Conservation (phyloP, 2,888 invertebrate genomes). For the Cepaea hortensis region DNA sequence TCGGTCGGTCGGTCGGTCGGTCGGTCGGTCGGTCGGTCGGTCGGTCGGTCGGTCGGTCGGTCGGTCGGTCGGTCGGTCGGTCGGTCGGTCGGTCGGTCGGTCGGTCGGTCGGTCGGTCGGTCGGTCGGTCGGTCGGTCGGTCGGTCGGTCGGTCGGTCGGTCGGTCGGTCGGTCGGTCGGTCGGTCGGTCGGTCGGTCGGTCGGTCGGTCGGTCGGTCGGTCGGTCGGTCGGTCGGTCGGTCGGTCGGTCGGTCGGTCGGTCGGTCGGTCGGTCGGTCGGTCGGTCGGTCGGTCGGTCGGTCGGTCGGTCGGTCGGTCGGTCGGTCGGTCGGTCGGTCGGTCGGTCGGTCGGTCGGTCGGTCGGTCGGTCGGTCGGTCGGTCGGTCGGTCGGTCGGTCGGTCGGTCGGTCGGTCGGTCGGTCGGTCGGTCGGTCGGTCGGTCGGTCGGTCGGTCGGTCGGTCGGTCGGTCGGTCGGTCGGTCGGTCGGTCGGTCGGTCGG, state of each 20-base stretch:
- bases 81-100: too few species aligned
- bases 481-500: constrained; percentile 8
- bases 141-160: too few species aligned
- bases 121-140: too few species aligned
- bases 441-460: not conserved
- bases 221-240: constrained; percentile 7
- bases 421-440: not conserved
- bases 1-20: too few species aligned
- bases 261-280: not conserved
- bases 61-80: too few species aligned
- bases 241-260: not conserved
- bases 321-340: constrained; percentile 23
- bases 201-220: constrained; percentile 27
- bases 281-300: constrained; percentile 15
- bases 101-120: too few species aligned
- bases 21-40: too few species aligned
- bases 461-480: not conserved
- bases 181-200: constrained; percentile 14
- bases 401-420: not conserved
- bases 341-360: constrained; percentile 15
- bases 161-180: constrained; percentile 30
- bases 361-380: not conserved
- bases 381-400: not conserved
- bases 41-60: too few species aligned
- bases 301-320: constrained; percentile 24